phyloP scores from a whole-genome alignment of 2,113 vertebrate genomes.

The Ptilorrhoa leucosticta region DNA sequence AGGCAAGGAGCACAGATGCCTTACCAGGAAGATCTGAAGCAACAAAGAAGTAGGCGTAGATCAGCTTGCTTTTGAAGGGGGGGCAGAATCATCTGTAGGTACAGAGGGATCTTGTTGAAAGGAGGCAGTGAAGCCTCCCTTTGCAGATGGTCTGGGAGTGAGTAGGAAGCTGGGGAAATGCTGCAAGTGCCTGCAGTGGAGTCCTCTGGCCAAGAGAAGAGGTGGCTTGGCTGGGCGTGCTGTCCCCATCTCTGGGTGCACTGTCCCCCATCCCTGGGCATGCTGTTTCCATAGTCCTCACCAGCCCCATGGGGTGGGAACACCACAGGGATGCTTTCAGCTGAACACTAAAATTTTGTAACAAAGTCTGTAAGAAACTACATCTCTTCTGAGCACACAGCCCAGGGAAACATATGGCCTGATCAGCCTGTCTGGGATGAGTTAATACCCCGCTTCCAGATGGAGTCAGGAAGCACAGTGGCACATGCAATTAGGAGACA shows the following conservation, averaged over 20 bases:
- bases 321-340: not conserved
- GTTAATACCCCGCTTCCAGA: slow-evolving; percentile 29
- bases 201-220: not conserved
- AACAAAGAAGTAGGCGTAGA: slow-evolving; percentile 20
- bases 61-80: slow-evolving; percentile 23
- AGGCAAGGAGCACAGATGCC: slow-evolving; percentile 36
- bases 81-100: not conserved
- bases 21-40: not conserved
- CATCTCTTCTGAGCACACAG: not conserved
- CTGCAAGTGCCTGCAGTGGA: slow-evolving; percentile 9
- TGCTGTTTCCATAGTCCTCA: not conserved
- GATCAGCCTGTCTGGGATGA: slow-evolving; percentile 41
- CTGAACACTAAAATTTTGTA: not conserved
- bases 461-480: slow-evolving; percentile 39
- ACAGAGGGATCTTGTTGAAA: slow-evolving; percentile 42
- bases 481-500: slow-evolving; percentile 41
- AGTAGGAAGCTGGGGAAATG: not conserved
- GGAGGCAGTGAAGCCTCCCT: not conserved
- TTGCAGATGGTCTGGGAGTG: slow-evolving; percentile 36
- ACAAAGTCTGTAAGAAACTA: not conserved
- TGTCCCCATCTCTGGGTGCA: not conserved
- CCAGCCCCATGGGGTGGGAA: not conserved
- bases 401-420: slow-evolving; percentile 42
- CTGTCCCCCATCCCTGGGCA: not conserved
- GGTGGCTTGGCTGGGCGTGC: not conserved